Evolutionary conservation across 2,113 vertebrate genomes (phyloP).

Genomic region (Ictalurus punctatus): DNA sequence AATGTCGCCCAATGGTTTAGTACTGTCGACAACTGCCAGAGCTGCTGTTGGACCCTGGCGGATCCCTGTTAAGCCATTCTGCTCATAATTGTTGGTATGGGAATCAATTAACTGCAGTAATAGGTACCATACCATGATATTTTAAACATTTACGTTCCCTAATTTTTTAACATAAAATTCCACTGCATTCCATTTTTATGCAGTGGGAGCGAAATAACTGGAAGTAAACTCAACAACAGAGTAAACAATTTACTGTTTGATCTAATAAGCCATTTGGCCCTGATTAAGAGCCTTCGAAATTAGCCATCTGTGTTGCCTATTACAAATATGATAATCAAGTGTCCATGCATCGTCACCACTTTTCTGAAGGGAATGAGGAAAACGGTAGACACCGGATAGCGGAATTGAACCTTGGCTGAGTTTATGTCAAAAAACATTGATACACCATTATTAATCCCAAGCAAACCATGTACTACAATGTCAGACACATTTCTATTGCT

Average conservation of each 20-base stretch:
- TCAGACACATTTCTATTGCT: neutral
- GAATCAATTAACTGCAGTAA: neutral
- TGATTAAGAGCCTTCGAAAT: constrained; percentile 44
- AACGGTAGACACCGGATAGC: neutral
- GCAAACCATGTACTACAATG: neutral
- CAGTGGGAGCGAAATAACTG: neutral
- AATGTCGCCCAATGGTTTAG: neutral
- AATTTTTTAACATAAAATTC: neutral
- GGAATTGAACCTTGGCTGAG: neutral
- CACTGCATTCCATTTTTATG: neutral
- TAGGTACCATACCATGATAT: neutral
- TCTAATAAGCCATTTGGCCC: constrained; percentile 45
- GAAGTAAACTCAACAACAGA: constrained; percentile 22
- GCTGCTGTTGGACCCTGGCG: neutral
- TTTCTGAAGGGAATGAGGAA: constrained; percentile 25
- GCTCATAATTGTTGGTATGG: neutral
- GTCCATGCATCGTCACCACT: constrained; percentile 38
- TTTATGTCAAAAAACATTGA: constrained; percentile 6
- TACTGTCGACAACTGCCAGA: neutral
- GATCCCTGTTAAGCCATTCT: neutral
- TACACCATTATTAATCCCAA: constrained; percentile 15
- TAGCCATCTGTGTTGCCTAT: constrained; percentile 49
- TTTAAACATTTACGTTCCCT: neutral
- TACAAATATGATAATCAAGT: constrained; percentile 52
- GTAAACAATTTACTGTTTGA: constrained; percentile 41